These are phyloP conservation scores for Stegastes partitus DNA, from an alignment of 2,113 vertebrate species.

Conservation along the genomic window DNA sequence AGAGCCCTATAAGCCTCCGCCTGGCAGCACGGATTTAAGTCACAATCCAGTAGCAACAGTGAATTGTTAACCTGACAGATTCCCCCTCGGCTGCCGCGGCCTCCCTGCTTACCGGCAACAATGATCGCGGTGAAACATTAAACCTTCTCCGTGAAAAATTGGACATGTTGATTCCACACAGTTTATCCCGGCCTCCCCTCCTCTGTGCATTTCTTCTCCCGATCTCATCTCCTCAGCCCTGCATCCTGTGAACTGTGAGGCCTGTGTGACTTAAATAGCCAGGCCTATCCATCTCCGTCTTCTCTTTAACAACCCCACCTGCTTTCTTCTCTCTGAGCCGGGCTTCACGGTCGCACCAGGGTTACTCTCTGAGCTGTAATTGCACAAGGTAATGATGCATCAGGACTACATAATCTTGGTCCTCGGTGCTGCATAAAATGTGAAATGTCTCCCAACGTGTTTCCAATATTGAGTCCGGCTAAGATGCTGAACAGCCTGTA, in stretches of 20 bases:
- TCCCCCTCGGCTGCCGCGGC: conserved; percentile 1
- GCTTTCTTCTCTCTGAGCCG: conserved; percentile 26
- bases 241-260: conserved; percentile 15
- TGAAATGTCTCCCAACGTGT: conserved; percentile 29
- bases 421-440: conserved; percentile 32
- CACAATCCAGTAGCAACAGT: conserved; percentile 40
- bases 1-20: conserved; percentile 29
- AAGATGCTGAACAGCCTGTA: neutral
- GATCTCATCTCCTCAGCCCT: conserved; percentile 34
- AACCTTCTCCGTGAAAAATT: conserved; percentile 42
- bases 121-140: conserved; percentile 33
- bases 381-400: conserved; percentile 46
- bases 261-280: conserved; percentile 47
- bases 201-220: conserved; percentile 25
- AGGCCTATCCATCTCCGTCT: conserved; percentile 23
- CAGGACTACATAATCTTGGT: conserved; percentile 40
- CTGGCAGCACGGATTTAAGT: conserved; percentile 35
- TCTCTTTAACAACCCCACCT: conserved; percentile 36
- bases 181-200: conserved; percentile 15
- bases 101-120: conserved; percentile 53
- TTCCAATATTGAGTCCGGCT: conserved; percentile 14
- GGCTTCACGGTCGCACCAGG: conserved; percentile 19
- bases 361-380: conserved; percentile 47
- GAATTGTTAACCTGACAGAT: conserved; percentile 62
- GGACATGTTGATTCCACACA: conserved; percentile 18